These are phyloP conservation scores for Dendroctonus valens DNA, from an alignment of 1,140 invertebrate genomes.

Conservation along the genomic window DNA sequence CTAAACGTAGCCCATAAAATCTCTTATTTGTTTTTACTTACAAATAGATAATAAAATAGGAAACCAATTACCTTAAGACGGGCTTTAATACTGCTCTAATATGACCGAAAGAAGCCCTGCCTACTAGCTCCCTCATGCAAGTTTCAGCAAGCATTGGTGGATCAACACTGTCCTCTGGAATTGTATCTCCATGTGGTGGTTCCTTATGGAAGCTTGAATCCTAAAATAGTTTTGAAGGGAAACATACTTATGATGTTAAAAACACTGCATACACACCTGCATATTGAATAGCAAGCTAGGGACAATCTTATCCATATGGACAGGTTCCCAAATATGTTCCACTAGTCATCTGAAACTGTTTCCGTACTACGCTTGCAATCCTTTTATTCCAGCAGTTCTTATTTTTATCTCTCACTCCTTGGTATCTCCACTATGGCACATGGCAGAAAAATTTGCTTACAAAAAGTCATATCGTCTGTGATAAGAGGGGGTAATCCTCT, in stretches of 20 bases:
- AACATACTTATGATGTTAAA: neutral
- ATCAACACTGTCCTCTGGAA: conserved; percentile 60
- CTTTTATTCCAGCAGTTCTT: conserved; percentile 80
- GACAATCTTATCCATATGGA: conserved; percentile 99
- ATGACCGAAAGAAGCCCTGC: conserved; percentile 91
- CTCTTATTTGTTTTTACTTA: neutral
- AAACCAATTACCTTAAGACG: conserved; percentile 71
- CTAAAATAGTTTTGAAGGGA: conserved; percentile 27
- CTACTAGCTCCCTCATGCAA: conserved; percentile 91
- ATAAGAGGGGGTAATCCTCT: conserved; percentile 98
- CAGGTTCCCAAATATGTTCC: conserved; percentile 97
- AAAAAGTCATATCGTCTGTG: conserved; percentile 98
- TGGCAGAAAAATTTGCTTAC: conserved; percentile 97
- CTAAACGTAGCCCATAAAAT: no score
- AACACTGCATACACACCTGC: conserved; percentile 61
- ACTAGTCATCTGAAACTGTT: conserved; percentile 98
- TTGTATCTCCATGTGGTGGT: conserved; percentile 53
- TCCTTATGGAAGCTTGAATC: conserved; percentile 50
- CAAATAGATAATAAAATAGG: neutral
- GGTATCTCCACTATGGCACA: conserved; percentile 87
- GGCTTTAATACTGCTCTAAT: conserved; percentile 86
- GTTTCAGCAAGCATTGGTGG: conserved; percentile 88
- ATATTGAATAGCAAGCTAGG: conserved; percentile 97
- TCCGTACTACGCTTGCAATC: conserved; percentile 93
- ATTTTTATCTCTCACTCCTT: conserved; percentile 73